Percentiles rank a stretch among this genome's conserved stretches.
These are phyloP conservation scores for Netelia virgata DNA, from an alignment of 2,888 invertebrate species.

Conservation along the genomic window DNA sequence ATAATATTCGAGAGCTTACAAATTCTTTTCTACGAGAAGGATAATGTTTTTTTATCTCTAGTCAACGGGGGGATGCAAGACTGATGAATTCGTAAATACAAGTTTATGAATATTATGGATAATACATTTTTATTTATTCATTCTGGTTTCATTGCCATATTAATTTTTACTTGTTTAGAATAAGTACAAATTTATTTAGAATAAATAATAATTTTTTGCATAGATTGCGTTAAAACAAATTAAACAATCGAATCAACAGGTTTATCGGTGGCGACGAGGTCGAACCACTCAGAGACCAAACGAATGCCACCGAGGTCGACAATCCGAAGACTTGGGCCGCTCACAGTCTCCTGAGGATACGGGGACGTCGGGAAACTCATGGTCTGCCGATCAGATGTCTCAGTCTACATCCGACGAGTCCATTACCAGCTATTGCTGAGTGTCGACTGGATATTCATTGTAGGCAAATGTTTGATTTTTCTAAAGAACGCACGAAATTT, in stretches of 20 bases:
- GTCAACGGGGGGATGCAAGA: no score
- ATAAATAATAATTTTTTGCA: neutral
- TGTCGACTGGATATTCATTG: slow-evolving; percentile 94
- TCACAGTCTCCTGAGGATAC: slow-evolving; percentile 92
- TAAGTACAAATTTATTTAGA: neutral
- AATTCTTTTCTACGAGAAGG: no score
- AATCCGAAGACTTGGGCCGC: slow-evolving; percentile 94
- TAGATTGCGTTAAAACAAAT: neutral
- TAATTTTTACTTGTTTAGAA: no score
- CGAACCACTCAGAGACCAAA: slow-evolving; percentile 86
- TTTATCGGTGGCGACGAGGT: slow-evolving; percentile 79
- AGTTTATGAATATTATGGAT: no score
- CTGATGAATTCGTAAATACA: no score
- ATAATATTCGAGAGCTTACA: no score
- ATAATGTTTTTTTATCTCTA: no score
- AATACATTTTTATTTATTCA: no score
- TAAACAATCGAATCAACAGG: slow-evolving; percentile 69
- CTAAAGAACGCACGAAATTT: slow-evolving; percentile 2
- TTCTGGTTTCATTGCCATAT: no score
- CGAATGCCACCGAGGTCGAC: slow-evolving; percentile 94
- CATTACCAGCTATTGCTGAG: slow-evolving; percentile 89
- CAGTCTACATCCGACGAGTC: slow-evolving; percentile 94
- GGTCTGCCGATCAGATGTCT: slow-evolving; percentile 92
- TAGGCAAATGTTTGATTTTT: slow-evolving; percentile 85
- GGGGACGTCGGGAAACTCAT: slow-evolving; percentile 93